Evolutionary conservation across 2,113 vertebrate species (phyloP).

Genomic region (Setophaga petechia): DNA sequence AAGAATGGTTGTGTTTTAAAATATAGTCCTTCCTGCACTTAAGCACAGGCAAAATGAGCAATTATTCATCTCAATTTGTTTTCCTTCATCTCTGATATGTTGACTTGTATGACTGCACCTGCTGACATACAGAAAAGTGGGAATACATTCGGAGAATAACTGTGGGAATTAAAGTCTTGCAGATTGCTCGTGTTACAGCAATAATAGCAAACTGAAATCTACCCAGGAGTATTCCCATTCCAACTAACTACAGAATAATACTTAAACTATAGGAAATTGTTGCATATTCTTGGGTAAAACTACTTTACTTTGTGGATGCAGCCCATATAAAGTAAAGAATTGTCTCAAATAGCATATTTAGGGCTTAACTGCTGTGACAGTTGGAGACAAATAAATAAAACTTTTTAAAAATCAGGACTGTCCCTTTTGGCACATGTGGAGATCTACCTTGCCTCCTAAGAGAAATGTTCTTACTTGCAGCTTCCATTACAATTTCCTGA

Average conservation of each 20-base stretch:
- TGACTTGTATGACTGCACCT: not conserved
- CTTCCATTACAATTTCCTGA: not conserved
- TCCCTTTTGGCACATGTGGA: not conserved
- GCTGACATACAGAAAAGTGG: not conserved
- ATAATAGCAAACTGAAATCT: not conserved
- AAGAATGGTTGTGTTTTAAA: not conserved
- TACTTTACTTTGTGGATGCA: not conserved
- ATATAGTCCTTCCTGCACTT: not conserved
- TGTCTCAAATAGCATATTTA: not conserved
- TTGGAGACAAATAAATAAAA: not conserved
- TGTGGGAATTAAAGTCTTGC: not conserved
- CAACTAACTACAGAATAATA: not conserved
- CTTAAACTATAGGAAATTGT: not conserved
- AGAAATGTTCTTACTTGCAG: not conserved
- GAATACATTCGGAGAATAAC: not conserved
- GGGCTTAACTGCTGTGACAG: not conserved
- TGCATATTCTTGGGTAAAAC: not conserved
- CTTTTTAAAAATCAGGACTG: not conserved
- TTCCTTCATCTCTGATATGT: not conserved
- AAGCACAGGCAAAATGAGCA: not conserved
- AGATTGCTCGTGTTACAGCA: not conserved
- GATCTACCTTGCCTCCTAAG: not conserved
- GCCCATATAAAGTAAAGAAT: not conserved
- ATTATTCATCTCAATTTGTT: not conserved
- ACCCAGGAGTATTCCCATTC: not conserved